Evolutionary conservation across 2,113 vertebrate species (phyloP), one percentile per base, ranked within the genome.

Genomic region (Macroglossus sobrinus): DNA sequence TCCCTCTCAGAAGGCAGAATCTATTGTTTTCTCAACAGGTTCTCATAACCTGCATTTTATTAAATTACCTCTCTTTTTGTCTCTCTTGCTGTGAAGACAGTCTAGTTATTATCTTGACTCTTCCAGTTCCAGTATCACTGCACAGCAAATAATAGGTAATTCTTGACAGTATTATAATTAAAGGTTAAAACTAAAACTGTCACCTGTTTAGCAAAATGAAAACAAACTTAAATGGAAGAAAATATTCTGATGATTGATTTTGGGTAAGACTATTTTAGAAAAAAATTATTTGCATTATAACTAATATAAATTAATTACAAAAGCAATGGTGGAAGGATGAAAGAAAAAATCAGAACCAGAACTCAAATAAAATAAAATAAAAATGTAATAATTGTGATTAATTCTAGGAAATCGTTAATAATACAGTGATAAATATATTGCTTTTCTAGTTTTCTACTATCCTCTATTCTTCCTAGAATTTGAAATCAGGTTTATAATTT

Each of bases 271-370:
- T 24, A 26, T 68, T 94, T 76, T 45, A 55, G 50, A 85, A 89
- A 93, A 35, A 85, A 89, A 92, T 89, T n/a, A 76, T 63, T 69
- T 81, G 45, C 22, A 71, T 69, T 68, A 72, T 71, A 92, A 88
- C 38, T 78, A 95, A 74, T 53, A 38, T 50, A 40, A 93, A 64
- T 79, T 84, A 91, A 89, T 94, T 89, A 55, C 53, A 79, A 89
- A 93, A 72, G 26, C n/a, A 96, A 80, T 76, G 7, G 38, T 61
- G 18, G 8, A 22, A 22, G 2, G 79, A 93, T 38, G 26, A 94
- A 35, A 38, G 38, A 86, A 61, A 89, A 74, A 50, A 30, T 24
- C 19, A 80, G 43, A 88, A 72, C 21, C 55, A 64, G n/a, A 61
- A 69, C 11, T n/a, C n/a, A n/a, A n/a, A n/a, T n/a, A n/a, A 68